Evolutionary conservation across 1,140 invertebrate species (phyloP).

Genomic region (Phymorhynchus buccinoides): DNA sequence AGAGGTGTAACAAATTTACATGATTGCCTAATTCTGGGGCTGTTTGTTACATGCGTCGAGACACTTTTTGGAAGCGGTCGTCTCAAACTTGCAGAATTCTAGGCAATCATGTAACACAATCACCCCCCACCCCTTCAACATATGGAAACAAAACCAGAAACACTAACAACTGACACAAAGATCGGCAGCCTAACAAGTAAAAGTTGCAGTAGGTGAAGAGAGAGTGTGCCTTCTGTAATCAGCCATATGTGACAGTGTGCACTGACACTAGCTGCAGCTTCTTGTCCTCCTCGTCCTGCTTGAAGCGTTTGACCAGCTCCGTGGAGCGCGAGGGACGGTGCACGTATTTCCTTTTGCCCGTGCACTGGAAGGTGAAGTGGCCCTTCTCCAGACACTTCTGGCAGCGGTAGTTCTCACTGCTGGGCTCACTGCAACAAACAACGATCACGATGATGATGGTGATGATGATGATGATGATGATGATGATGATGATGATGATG

Average conservation of each 20-base stretch:
- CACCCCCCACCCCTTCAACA: not conserved
- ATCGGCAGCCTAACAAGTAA: too few relatives aligned
- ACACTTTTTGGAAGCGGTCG: too few relatives aligned
- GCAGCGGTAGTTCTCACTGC: slow-evolving; percentile 79
- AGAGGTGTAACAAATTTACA: too few relatives aligned
- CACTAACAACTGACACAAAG: not conserved
- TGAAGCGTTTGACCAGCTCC: slow-evolving; percentile 81
- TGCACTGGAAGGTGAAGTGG: slow-evolving; percentile 95
- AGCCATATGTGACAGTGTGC: not conserved
- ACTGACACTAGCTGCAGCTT: slow-evolving; percentile 72
- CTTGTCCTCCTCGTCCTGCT: slow-evolving; percentile 76
- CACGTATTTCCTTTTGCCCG: slow-evolving; percentile 90
- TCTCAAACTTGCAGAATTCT: too few relatives aligned
- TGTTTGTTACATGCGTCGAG: too few relatives aligned
- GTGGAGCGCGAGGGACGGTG: slow-evolving; percentile 86
- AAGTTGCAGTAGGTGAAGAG: too few relatives aligned
- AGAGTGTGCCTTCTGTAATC: too few relatives aligned
- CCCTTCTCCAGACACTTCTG: slow-evolving; percentile 93
- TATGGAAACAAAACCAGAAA: not conserved
- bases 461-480: too few relatives aligned
- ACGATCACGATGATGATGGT: not conserved
- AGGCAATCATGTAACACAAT: too few relatives aligned
- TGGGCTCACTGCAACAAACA: slow-evolving; percentile 61
- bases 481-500: too few relatives aligned
- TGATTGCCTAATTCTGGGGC: too few relatives aligned